phyloP scores from a whole-genome alignment of 2,113 vertebrate species.

The Peucedramus taeniatus region DNA sequence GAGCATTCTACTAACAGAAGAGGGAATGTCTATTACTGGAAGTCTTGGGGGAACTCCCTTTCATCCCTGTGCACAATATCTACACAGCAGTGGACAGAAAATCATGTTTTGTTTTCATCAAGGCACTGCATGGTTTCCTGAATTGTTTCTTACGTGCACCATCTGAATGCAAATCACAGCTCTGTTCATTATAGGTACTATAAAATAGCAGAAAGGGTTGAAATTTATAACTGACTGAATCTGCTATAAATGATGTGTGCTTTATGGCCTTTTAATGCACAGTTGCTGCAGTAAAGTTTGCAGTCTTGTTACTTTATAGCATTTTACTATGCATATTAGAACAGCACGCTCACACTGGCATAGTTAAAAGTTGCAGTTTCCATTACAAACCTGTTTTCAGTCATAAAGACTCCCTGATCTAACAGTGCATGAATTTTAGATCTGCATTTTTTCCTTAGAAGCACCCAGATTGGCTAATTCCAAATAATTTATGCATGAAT shows the following conservation, averaged over 20 bases:
- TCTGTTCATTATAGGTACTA: conserved; percentile 45
- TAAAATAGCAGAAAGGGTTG: conserved; percentile 53
- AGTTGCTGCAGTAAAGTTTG: conserved; percentile 46
- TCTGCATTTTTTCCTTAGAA: not conserved
- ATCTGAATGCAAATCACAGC: conserved; percentile 58
- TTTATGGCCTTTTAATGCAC: conserved; percentile 61
- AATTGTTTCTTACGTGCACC: conserved; percentile 1
- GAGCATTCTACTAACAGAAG: conserved; percentile 22
- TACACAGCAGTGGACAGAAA: conserved; percentile 11
- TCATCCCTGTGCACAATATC: conserved; percentile 19
- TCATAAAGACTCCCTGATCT: not conserved
- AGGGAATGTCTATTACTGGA: conserved; percentile 3
- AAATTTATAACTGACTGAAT: conserved; percentile 57
- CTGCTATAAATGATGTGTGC: conserved; percentile 29
- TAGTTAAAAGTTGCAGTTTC: conserved; percentile 52
- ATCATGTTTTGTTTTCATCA: not conserved
- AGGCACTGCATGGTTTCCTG: conserved; percentile 13
- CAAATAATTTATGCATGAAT: not conserved
- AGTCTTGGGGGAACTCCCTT: not conserved
- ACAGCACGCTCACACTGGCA: not conserved
- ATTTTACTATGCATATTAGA: conserved; percentile 25
- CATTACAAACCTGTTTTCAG: conserved; percentile 10
- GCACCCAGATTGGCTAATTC: not conserved
- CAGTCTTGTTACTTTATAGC: conserved; percentile 41
- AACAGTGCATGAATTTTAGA: not conserved